phyloP scores from a whole-genome alignment of 2,888 invertebrate genomes.

The Leptogaster cylindrica region DNA sequence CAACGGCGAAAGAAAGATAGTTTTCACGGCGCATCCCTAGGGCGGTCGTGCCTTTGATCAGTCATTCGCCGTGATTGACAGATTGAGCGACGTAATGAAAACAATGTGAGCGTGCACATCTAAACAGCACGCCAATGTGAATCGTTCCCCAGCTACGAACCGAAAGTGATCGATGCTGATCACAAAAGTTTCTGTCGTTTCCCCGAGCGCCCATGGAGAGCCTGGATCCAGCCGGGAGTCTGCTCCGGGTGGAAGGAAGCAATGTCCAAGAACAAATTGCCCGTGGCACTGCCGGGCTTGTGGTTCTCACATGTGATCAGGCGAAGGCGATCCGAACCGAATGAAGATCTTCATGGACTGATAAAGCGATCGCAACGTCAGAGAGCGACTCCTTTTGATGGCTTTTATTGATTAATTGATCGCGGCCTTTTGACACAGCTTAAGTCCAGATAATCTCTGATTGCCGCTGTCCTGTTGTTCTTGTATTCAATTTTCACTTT shows the following conservation, averaged over 20 bases:
- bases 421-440: constrained; percentile 38
- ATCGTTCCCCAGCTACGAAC: constrained; percentile 15
- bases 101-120: constrained; percentile 42
- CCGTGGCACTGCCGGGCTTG: constrained; percentile 5
- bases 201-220: not conserved
- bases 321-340: not conserved
- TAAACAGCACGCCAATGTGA: constrained; percentile 37
- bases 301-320: constrained; percentile 19
- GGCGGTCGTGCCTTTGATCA: constrained; percentile 40
- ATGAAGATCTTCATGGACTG: not conserved
- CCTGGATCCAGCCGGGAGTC: not conserved
- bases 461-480: constrained; percentile 6
- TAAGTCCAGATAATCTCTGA: constrained; percentile 19
- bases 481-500: constrained; percentile 34
- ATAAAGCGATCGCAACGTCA: constrained; percentile 15
- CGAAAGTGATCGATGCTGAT: constrained; percentile 38
- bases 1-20: constrained; percentile 10
- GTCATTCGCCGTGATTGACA: constrained; percentile 39
- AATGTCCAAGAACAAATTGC: constrained; percentile 20
- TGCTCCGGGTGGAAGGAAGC: constrained; percentile 27
- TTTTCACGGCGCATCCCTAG: not conserved
- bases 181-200: constrained; percentile 19
- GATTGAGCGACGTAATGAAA: constrained; percentile 43
- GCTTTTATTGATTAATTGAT: constrained; percentile 42
- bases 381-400: constrained; percentile 25